Evolutionary conservation across 2,113 vertebrate species (phyloP).

Genomic region (Leucopternis melanops): DNA sequence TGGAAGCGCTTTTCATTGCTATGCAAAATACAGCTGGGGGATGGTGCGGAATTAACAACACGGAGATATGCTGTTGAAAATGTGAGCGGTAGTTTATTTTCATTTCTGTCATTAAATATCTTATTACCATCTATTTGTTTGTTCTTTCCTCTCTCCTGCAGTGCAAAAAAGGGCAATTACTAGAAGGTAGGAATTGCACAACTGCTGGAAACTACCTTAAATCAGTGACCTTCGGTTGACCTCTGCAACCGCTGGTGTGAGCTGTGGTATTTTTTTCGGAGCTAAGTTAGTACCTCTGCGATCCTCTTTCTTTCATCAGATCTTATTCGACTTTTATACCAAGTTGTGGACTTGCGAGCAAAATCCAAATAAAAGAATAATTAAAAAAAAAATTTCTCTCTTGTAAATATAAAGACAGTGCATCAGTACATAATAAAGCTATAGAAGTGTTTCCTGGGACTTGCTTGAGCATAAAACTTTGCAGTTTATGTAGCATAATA

Average conservation of each 20-base stretch:
- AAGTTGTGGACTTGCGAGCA: background rate
- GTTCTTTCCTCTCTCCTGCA: background rate
- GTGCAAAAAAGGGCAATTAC: background rate
- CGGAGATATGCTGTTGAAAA: background rate
- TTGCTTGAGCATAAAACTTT: background rate
- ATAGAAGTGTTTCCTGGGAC: background rate
- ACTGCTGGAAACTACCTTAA: slow-evolving; percentile 26
- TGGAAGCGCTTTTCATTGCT: slow-evolving; percentile 29
- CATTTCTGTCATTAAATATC: slow-evolving; percentile 49
- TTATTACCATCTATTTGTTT: slow-evolving; percentile 37
- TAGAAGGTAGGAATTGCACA: background rate
- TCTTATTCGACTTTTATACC: background rate
- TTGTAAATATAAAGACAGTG: background rate
- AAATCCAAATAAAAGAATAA: background rate
- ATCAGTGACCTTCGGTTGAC: slow-evolving; percentile 1
- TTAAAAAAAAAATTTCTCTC: background rate
- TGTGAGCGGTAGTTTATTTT: slow-evolving; percentile 28
- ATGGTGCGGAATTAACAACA: background rate
- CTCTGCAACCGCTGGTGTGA: background rate
- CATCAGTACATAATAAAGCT: background rate
- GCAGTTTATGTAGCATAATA: background rate
- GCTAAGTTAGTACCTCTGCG: background rate
- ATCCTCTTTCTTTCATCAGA: background rate
- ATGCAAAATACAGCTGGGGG: background rate
- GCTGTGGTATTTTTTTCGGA: background rate